phyloP scores from a whole-genome alignment of 2,888 invertebrate species.

The Minunthozetes semirufus region DNA sequence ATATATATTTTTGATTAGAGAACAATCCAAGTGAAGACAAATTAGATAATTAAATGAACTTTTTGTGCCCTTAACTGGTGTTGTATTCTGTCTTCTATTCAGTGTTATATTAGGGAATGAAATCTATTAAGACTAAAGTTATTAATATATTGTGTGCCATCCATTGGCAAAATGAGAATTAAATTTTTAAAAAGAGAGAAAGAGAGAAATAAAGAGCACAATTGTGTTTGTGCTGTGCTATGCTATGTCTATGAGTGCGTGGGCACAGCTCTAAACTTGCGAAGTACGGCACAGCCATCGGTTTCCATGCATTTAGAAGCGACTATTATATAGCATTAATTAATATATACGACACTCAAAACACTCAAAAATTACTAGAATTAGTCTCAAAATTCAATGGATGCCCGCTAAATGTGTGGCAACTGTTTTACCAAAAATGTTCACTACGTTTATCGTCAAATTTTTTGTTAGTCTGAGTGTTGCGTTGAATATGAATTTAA shows the following conservation, averaged over 20 bases:
- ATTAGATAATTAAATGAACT: constrained; percentile 29
- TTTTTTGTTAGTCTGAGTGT: background rate
- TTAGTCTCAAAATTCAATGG: background rate
- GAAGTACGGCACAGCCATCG: no score
- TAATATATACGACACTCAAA: background rate
- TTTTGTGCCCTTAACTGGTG: background rate
- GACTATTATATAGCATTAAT: background rate
- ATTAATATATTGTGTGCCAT: constrained; percentile 29
- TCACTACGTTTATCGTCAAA: background rate
- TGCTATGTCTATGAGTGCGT: background rate
- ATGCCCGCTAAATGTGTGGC: background rate
- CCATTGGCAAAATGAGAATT: constrained; percentile 31
- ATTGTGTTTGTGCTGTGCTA: background rate
- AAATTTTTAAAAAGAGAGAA: constrained; percentile 20
- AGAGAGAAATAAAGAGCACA: background rate
- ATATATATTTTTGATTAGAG: constrained; percentile 14
- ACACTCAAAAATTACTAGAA: background rate
- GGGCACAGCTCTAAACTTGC: background rate
- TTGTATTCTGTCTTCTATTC: background rate
- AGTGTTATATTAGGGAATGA: background rate
- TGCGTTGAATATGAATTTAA: background rate
- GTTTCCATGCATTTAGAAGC: no score
- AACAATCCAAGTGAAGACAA: constrained; percentile 6
- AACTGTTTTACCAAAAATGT: background rate
- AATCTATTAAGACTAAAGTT: constrained; percentile 28